Conservation (phyloP, 2,113 vertebrate species). For the Delphinapterus leucas region DNA sequence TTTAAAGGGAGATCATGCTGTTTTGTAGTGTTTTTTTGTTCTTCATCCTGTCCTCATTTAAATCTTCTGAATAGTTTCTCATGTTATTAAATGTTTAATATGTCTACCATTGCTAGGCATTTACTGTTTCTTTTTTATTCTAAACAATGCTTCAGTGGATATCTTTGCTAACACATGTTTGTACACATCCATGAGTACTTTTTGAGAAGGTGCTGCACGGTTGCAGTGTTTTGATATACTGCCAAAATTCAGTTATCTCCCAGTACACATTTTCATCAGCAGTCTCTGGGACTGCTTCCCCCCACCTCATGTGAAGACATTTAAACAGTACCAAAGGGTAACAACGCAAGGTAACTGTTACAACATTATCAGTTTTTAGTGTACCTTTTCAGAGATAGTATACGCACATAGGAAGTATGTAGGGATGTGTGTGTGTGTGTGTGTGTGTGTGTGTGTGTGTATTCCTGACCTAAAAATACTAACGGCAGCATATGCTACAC, state of each 20-base stretch:
- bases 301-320: neutral
- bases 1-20: neutral
- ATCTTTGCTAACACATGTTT: neutral
- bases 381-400: neutral
- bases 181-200: neutral
- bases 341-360: neutral
- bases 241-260: neutral
- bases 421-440: neutral
- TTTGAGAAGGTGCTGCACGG: neutral
- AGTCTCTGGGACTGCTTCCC: neutral
- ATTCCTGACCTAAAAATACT: neutral
- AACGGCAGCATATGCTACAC: neutral
- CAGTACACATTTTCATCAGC: neutral
- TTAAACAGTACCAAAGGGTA: neutral
- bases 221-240: neutral
- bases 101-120: neutral
- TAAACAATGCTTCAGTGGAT: neutral
- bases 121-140: neutral
- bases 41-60: neutral
- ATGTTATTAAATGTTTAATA: neutral
- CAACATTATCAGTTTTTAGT: neutral
- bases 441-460: neutral
- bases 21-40: neutral
- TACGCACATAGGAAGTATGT: neutral
- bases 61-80: neutral